Percentiles rank a stretch among this genome's conserved stretches.
Evolutionary conservation across 2,797 vertebrate genomes (phyloP).

Genomic region (Vipera latastei): DNA sequence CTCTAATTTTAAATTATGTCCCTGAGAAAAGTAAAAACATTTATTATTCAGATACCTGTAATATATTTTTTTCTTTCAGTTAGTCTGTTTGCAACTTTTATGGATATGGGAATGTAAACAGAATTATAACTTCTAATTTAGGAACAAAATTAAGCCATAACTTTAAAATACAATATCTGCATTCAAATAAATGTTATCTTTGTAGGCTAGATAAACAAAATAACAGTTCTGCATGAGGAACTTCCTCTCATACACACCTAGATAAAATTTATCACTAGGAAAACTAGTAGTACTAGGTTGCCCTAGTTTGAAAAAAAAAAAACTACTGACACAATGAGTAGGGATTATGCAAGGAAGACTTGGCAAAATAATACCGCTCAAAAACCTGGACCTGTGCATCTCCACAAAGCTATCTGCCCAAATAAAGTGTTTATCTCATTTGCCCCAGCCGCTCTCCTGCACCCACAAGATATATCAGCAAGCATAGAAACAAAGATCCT

Average conservation of each 20-base stretch:
- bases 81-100: neutral
- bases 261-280: neutral
- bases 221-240: constrained; percentile 30
- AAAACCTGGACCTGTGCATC: neutral
- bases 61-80: too few species aligned
- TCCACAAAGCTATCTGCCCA: neutral
- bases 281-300: neutral
- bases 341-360: neutral
- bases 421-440: neutral
- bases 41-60: neutral
- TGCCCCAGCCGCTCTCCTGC: neutral
- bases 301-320: neutral
- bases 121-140: neutral
- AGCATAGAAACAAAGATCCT: neutral
- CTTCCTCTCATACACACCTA: constrained; percentile 9
- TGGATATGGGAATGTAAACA: neutral
- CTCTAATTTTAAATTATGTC: neutral
- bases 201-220: constrained; percentile 33
- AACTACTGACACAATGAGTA: neutral
- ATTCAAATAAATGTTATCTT: constrained; percentile 26
- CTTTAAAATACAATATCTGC: neutral
- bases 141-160: constrained; percentile 6
- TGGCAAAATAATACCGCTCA: neutral
- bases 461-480: neutral
- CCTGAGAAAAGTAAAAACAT: neutral